Evolutionary conservation across 2,888 invertebrate species (phyloP).

Genomic region (Hydrotaea cyrtoneurina): DNA sequence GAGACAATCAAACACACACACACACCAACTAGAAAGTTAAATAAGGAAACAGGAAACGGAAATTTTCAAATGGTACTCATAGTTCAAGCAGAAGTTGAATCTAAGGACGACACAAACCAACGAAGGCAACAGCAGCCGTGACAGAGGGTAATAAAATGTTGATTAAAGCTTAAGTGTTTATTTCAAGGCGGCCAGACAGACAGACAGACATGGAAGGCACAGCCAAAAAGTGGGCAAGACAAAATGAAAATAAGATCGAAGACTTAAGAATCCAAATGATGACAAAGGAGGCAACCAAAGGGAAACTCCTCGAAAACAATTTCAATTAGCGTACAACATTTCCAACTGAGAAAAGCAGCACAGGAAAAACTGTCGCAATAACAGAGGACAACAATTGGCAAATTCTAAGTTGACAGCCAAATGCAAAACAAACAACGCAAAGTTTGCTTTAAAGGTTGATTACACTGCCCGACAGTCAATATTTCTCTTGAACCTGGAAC

Average conservation of each 20-base stretch:
- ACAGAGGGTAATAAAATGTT: constrained; percentile 25
- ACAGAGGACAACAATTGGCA: neutral
- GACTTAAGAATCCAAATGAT: constrained; percentile 10
- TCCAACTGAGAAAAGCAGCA: neutral
- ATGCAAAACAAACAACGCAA: no score
- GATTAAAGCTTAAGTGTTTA: constrained; percentile 40
- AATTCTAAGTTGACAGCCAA: neutral
- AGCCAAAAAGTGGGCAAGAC: neutral
- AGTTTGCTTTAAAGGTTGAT: neutral
- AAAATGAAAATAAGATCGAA: constrained; percentile 13
- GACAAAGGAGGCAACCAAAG: constrained; percentile 1
- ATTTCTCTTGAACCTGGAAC: no score
- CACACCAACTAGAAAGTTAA: neutral
- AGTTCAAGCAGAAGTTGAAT: neutral
- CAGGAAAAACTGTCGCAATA: neutral
- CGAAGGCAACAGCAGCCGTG: neutral
- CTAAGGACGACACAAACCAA: neutral
- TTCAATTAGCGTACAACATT: constrained; percentile 14
- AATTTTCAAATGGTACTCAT: constrained; percentile 1
- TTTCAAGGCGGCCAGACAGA: neutral
- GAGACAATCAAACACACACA: neutral
- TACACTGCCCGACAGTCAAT: no score
- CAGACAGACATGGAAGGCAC: neutral
- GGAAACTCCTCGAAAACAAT: neutral
- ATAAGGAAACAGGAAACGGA: constrained; percentile 15